These are phyloP conservation scores for Cololabis saira DNA, from an alignment of 2,113 vertebrate genomes.

Conservation along the genomic window DNA sequence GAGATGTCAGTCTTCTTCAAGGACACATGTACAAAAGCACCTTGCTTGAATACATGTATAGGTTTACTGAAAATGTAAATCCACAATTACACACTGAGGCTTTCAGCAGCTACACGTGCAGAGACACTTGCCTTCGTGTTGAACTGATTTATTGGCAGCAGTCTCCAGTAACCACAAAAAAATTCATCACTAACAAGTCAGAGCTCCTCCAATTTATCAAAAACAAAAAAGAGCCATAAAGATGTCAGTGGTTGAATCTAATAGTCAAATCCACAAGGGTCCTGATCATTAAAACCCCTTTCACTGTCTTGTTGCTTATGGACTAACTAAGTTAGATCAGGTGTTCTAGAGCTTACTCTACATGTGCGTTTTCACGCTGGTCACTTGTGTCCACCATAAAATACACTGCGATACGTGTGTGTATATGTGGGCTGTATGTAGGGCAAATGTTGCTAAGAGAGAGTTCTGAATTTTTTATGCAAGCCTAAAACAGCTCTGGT, in stretches of 20 bases:
- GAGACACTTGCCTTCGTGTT: slow-evolving; percentile 1
- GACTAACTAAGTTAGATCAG: slow-evolving; percentile 19
- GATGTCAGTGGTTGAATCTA: neutral
- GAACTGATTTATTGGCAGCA: slow-evolving; percentile 11
- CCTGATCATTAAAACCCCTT: slow-evolving; percentile 10
- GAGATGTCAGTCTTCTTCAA: slow-evolving; percentile 35
- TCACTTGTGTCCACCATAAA: slow-evolving; percentile 57
- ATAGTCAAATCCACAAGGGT: neutral
- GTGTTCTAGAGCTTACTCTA: neutral
- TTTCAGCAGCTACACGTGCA: neutral
- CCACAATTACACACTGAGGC: neutral
- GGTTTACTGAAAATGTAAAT: slow-evolving; percentile 12
- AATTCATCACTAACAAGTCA: slow-evolving; percentile 11
- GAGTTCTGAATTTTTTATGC: slow-evolving; percentile 78
- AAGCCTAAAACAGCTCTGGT: slow-evolving; percentile 72
- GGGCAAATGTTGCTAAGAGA: slow-evolving; percentile 75
- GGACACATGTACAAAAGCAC: slow-evolving; percentile 3
- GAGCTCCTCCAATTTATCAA: slow-evolving; percentile 6
- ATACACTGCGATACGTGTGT: slow-evolving; percentile 49
- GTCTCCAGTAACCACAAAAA: slow-evolving; percentile 10
- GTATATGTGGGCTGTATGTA: slow-evolving; percentile 67
- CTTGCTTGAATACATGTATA: slow-evolving; percentile 1
- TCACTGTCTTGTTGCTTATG: slow-evolving; percentile 22
- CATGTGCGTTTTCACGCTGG: slow-evolving; percentile 27
- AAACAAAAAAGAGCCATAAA: slow-evolving; percentile 9